Evolutionary conservation across 2,797 vertebrate species (phyloP), one percentile per base, ranked within the genome.

Genomic region (Falco biarmicus): DNA sequence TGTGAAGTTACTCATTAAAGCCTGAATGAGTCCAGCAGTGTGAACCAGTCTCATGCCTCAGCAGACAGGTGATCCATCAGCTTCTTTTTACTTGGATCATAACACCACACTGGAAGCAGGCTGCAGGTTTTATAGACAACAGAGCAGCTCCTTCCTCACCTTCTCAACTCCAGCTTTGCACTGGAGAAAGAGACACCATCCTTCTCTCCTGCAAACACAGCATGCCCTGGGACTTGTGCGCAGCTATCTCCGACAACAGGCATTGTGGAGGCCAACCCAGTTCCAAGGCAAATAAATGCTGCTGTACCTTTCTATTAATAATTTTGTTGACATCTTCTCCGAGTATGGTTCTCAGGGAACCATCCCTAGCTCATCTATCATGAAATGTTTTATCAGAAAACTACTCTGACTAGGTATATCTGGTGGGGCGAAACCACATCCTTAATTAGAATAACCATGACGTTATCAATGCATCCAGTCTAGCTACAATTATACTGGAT

Each of bases 1-100:
- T 89, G 32, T 51, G 43, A 85, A 88, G 90, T 61, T 82, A 71
- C 45, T 95, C 63, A 93, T 90, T 94, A 95, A 93, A 78, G 59
- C 56, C 77, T 68, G 76, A 63, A 25, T 15, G 24, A 87, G 32
- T 50, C 60, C 15, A 32, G 47, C 29, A 28, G 13, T 32, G 32
- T 77, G 76, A 90, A 53, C 50, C 26, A 34, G 59, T 29, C 50
- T 64, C 60, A 28, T 22, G 39, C 54, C 50, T 74, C 69, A 79
- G 79, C 69, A 70, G 24, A 69, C 17, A 76, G 70, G 66, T 69
- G 41, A 85, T 85, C 56, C 41, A 34, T 18, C 68, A 81, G 20
- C 63, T 95, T 16, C 69, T 86, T 22, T 45, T 66, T 47, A 32
- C 79, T 54, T 54, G 57, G 54, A 69, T 37, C 34, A 3, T 26